A percentile compares a stretch with the other conserved stretches of the same genome.
Evolutionary conservation across 2,888 invertebrate species (phyloP).

Genomic region (Trachelus stipa): DNA sequence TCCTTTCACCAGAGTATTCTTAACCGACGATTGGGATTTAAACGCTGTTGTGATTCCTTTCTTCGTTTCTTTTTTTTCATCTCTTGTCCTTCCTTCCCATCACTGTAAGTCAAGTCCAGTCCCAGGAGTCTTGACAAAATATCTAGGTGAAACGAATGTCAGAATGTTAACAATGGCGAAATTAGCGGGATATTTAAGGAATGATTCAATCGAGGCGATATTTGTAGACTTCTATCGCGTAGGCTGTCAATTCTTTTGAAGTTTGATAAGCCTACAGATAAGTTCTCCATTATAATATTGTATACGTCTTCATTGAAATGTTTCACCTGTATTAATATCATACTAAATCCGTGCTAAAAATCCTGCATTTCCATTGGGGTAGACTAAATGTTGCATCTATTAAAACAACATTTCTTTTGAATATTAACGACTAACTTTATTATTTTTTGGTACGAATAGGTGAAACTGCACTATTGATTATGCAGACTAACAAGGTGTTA

Average conservation of each 20-base stretch:
- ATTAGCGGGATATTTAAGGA: neutral
- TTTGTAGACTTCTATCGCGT: neutral
- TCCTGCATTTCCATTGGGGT: neutral
- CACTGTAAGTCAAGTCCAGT: neutral
- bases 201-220: neutral
- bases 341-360: neutral
- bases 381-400: neutral
- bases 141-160: neutral
- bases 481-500: neutral
- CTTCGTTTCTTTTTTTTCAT: neutral
- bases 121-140: neutral
- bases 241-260: neutral
- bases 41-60: neutral
- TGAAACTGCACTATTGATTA: neutral
- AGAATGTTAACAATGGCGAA: neutral
- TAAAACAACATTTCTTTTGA: neutral
- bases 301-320: neutral
- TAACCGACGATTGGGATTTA: neutral
- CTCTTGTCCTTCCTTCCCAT: neutral
- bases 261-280: neutral
- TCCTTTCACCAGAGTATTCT: slow-evolving; percentile 39
- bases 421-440: neutral
- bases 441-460: neutral
- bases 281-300: neutral
- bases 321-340: neutral